Evolutionary conservation across 2,888 invertebrate genomes (phyloP), one percentile per base, ranked within the genome.

Genomic region (Lasioglossum figueresi): DNA sequence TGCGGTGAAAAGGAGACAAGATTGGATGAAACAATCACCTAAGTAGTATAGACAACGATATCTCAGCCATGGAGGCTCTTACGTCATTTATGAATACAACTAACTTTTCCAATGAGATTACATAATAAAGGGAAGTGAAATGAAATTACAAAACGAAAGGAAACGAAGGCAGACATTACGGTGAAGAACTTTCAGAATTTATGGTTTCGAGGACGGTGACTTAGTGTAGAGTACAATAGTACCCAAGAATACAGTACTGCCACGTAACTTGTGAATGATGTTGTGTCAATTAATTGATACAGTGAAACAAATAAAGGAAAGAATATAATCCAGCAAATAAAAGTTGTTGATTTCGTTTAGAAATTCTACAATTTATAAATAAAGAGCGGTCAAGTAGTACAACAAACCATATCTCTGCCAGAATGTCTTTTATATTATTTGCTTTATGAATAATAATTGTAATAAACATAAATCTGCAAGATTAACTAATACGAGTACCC

Each of bases 21-120:
- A 59, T 59, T 27, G 27, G 59, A 27, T 27, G 59, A 59, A 27
- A 59, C 27, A 59, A 14, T 59, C 59, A 27, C 14, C 59, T 5
- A n/a, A 59, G 59, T 59, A 59, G 59, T 59, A 59, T 27, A 59
- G 59, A 59, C n/a, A 27, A 59, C n/a, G 59, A 59, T 27, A 59
- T 27, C n/a, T 59, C 59, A 59, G 27, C 12, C 59, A 27, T 59
- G n/a, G 59, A 27, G 59, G 12, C 59, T 59, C 59, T 27, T 59
- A 59, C 59, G 27, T 59, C 59, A 27, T 14, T 59, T 59, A 59
- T 27, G 27, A 14, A 59, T 59, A 59, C 59, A 27, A 27, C 59
- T 27, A 59, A 59, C 27, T 27, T 59, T 59, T 59, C 59, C 12
- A 12, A 59, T 27, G 59, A 14, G 10, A 27, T 59, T 27, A 59